Evolutionary conservation across 2,113 vertebrate species (phyloP).

Genomic region (Phaethornis superciliosus): DNA sequence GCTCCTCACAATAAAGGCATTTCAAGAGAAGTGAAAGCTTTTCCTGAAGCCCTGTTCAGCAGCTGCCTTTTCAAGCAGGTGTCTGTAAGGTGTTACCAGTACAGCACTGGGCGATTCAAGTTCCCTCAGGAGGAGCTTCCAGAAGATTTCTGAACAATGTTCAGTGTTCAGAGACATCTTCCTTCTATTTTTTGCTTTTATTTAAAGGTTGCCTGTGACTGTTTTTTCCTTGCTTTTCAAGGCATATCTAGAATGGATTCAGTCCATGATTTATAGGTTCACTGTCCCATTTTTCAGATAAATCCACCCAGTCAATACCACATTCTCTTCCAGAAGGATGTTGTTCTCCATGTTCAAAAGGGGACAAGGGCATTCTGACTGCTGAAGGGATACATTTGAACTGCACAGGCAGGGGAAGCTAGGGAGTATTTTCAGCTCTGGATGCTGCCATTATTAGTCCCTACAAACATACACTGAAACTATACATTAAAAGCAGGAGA

Average conservation of each 20-base stretch:
- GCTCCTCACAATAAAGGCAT: not conserved
- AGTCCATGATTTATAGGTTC: not conserved
- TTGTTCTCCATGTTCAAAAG: not conserved
- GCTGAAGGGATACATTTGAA: fast-evolving
- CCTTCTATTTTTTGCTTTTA: not conserved
- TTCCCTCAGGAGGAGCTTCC: not conserved
- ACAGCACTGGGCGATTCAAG: not conserved
- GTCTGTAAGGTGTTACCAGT: fast-evolving
- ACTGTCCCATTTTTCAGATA: too few relatives aligned
- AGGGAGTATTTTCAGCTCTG: not conserved
- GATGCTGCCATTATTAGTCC: not conserved
- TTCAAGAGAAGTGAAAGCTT: not conserved
- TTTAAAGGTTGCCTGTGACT: not conserved
- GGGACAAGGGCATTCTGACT: not conserved
- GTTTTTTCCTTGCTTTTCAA: not conserved
- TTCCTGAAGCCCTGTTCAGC: not conserved
- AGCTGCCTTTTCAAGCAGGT: not conserved
- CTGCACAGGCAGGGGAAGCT: not conserved
- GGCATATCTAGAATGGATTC: not conserved
- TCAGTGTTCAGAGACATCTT: not conserved
- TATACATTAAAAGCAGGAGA: too few relatives aligned
- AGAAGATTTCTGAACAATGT: not conserved
- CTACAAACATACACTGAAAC: fast-evolving
- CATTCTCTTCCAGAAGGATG: not conserved
- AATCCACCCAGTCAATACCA: not conserved